A percentile compares a stretch with the other conserved stretches of the same genome.
These are phyloP conservation scores for Acleris holmiana DNA, from an alignment of 2,888 invertebrate genomes.

Conservation along the genomic window DNA sequence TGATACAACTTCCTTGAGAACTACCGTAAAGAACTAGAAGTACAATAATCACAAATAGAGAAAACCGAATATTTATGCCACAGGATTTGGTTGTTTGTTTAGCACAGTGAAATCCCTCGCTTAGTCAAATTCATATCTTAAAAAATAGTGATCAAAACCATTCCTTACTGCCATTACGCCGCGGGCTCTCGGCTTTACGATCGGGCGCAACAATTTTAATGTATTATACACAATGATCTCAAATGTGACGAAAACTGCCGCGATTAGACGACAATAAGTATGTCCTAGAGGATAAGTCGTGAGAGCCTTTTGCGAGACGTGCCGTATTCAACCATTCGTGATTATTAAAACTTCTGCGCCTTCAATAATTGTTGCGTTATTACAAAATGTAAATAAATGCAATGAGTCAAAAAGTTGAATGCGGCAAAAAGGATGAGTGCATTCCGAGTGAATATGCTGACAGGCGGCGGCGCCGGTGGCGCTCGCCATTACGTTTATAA, in stretches of 20 bases:
- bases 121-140: constrained; percentile 10
- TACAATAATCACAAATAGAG: too few species aligned
- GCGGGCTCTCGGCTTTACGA: constrained; percentile 5
- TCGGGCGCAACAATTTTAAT: neutral
- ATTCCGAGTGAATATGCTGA: constrained; percentile 44
- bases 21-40: neutral
- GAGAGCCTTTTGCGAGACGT: neutral
- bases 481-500: constrained; percentile 44
- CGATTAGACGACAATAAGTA: neutral
- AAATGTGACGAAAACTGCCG: neutral
- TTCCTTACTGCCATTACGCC: too few species aligned
- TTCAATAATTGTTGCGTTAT: neutral
- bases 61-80: neutral
- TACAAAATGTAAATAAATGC: constrained; percentile 6
- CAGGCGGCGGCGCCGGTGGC: constrained; percentile 43
- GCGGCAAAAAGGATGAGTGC: constrained; percentile 33
- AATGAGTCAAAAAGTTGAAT: constrained; percentile 33
- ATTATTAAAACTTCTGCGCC: neutral
- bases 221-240: neutral
- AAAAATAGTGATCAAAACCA: constrained; percentile 21
- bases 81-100: constrained; percentile 16
- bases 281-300: neutral
- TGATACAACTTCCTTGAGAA: constrained; percentile 1
- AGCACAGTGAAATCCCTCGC: constrained; percentile 19
- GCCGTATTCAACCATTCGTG: neutral